Evolutionary conservation across 2,113 vertebrate genomes (phyloP).

Genomic region (Oryzias woworae): DNA sequence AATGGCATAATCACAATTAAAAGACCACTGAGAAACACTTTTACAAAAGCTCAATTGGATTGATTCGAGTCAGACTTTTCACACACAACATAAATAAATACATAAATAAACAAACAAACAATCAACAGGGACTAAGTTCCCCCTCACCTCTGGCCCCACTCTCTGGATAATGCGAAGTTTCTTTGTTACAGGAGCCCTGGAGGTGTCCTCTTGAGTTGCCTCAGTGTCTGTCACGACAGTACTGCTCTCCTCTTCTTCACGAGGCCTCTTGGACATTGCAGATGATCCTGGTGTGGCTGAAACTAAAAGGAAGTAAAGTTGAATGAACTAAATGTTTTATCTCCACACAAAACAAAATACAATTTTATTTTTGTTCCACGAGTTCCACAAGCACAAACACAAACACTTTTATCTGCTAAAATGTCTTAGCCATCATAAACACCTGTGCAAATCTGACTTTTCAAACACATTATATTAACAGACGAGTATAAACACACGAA

Average conservation of each 20-base stretch:
- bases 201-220: conserved; percentile 82
- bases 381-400: no score
- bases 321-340: neutral
- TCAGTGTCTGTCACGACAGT: conserved; percentile 78
- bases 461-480: no score
- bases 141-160: conserved; percentile 86
- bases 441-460: no score
- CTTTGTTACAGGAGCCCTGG: conserved; percentile 88
- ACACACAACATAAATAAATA: neutral
- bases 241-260: conserved; percentile 90
- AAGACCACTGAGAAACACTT: no score
- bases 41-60: no score
- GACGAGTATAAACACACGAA: neutral
- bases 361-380: no score
- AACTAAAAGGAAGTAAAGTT: conserved; percentile 72
- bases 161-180: conserved; percentile 88
- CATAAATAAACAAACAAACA: neutral
- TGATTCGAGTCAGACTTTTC: no score
- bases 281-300: conserved; percentile 90
- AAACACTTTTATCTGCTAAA: no score
- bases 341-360: neutral
- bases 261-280: conserved; percentile 86
- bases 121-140: neutral
- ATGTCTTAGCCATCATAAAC: no score
- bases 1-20: no score